Percentiles rank a stretch among this genome's conserved stretches.
These are phyloP conservation scores for Lamprologus callipterus DNA, from an alignment of 2,113 vertebrate species.

Conservation along the genomic window DNA sequence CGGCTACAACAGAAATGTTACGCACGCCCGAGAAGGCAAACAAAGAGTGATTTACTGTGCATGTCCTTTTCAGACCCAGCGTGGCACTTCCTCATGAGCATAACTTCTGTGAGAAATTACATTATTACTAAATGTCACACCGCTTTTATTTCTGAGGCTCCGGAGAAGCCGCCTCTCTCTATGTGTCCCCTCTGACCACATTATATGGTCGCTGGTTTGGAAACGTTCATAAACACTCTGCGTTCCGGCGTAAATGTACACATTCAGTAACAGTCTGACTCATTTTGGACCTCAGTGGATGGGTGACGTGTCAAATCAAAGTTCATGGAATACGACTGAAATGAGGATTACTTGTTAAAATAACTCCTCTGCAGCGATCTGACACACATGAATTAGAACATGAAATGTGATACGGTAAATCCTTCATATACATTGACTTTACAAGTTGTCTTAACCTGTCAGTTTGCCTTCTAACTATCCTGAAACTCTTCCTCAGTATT, in stretches of 20 bases:
- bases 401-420: background rate
- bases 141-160: conserved; percentile 1
- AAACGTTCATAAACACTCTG: background rate
- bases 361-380: background rate
- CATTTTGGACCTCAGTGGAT: background rate
- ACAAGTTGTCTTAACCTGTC: background rate
- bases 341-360: background rate
- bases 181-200: background rate
- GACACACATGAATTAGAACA: background rate
- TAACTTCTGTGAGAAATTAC: background rate
- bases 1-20: background rate
- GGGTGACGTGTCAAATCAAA: background rate
- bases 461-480: background rate
- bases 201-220: background rate
- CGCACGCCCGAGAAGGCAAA: background rate
- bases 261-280: background rate
- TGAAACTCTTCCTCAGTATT: background rate
- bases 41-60: background rate
- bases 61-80: background rate
- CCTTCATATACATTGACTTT: background rate
- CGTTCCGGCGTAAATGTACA: background rate
- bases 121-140: conserved; percentile 21
- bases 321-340: background rate
- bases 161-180: background rate
- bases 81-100: background rate